Percentiles rank a stretch among this genome's conserved stretches.
phyloP scores from a whole-genome alignment of 1,140 invertebrate genomes.

The Magallana angulata region DNA sequence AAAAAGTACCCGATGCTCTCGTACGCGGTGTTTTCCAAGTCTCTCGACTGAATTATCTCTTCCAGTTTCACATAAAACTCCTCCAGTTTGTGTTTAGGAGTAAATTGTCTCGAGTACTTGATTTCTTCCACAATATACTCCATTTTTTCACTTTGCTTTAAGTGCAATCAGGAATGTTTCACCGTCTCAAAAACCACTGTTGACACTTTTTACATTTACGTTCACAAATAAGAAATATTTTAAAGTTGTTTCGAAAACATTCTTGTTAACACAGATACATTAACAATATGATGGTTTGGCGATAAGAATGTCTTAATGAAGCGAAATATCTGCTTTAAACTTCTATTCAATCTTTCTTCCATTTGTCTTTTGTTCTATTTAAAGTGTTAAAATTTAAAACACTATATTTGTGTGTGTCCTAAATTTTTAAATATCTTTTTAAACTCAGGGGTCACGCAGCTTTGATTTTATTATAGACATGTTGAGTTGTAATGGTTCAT shows the following conservation, averaged over 20 bases:
- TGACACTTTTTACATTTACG: not conserved
- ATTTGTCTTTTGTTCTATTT: not conserved
- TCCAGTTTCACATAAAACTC: conserved; percentile 24
- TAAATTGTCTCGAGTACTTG: conserved; percentile 39
- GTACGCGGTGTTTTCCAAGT: conserved; percentile 31
- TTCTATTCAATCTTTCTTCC: not conserved
- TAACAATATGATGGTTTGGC: not conserved
- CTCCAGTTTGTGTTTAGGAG: conserved; percentile 21
- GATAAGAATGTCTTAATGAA: conserved; percentile 8
- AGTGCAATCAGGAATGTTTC: not conserved
- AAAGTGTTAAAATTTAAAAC: too few relatives aligned
- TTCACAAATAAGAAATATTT: conserved; percentile 25
- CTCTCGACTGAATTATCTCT: not conserved
- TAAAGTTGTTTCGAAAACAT: not conserved
- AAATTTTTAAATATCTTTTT: too few relatives aligned
- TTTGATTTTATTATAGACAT: too few relatives aligned
- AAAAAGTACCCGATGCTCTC: conserved; percentile 41
- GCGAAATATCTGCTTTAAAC: conserved; percentile 19
- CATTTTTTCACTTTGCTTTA: not conserved
- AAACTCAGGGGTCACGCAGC: too few relatives aligned
- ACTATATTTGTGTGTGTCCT: too few relatives aligned
- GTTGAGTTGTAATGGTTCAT: too few relatives aligned
- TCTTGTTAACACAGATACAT: conserved; percentile 1
- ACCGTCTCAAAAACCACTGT: not conserved
- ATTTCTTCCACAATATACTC: conserved; percentile 34